A percentile compares a stretch with the other conserved stretches of the same genome.
Evolutionary conservation across 2,888 invertebrate genomes (phyloP).

Genomic region (Eumacrocentrus americanus): DNA sequence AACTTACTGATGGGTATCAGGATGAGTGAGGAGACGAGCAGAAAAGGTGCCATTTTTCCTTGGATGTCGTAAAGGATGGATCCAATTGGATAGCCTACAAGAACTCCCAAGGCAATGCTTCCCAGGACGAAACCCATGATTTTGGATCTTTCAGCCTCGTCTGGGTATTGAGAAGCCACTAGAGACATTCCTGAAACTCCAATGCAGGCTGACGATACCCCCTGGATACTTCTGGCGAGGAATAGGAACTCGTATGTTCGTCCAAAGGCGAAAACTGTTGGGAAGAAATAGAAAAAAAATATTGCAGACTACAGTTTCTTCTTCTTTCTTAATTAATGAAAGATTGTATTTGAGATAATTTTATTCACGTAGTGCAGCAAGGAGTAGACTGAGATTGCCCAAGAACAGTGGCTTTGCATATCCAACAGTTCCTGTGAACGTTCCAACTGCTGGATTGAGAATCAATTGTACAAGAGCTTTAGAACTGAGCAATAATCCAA

Average conservation of each 20-base stretch:
- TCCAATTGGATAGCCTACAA: conserved; percentile 83
- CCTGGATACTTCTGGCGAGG: conserved; percentile 78
- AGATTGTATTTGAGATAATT: neutral
- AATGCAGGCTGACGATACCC: conserved; percentile 80
- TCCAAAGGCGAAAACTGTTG: conserved; percentile 77
- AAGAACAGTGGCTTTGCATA: conserved; percentile 72
- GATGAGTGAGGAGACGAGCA: conserved; percentile 70
- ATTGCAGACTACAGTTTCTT: no score
- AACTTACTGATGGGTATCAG: conserved; percentile 57
- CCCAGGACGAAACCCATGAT: conserved; percentile 84
- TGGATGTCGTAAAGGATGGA: conserved; percentile 77
- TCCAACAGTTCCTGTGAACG: conserved; percentile 70
- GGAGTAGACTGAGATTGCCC: conserved; percentile 72
- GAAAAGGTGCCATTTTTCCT: conserved; percentile 77
- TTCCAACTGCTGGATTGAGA: conserved; percentile 78
- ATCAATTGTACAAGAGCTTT: conserved; percentile 82
- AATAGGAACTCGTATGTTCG: conserved; percentile 73
- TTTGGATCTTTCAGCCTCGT: conserved; percentile 67
- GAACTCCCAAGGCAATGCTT: conserved; percentile 79
- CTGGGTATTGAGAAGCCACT: conserved; percentile 67
- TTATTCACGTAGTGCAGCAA: conserved; percentile 69
- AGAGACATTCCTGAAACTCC: conserved; percentile 83
- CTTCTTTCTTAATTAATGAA: no score
- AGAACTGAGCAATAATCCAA: conserved; percentile 74
- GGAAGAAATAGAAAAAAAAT: neutral